Percentiles rank a stretch among this genome's conserved stretches.
These are phyloP conservation scores for Pontoporia blainvillei DNA, from an alignment of 2,113 vertebrate species.

Conservation along the genomic window DNA sequence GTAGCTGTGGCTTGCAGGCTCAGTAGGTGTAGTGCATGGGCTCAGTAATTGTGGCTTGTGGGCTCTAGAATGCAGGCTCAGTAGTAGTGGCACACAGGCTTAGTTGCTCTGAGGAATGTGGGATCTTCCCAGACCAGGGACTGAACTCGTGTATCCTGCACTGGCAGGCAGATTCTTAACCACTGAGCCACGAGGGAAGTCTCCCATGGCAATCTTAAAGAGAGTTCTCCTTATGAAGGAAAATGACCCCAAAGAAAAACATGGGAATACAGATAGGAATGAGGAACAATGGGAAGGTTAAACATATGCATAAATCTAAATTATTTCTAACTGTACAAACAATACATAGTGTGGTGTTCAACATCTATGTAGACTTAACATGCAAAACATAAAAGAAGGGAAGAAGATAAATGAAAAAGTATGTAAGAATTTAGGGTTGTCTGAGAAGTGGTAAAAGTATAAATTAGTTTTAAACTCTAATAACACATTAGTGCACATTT, in stretches of 20 bases:
- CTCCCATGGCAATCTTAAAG: neutral
- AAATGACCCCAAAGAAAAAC: neutral
- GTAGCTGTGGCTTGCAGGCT: too few species aligned
- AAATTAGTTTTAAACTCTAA: neutral
- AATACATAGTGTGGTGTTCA: neutral
- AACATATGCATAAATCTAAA: neutral
- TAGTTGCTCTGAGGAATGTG: too few species aligned
- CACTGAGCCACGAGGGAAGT: too few species aligned
- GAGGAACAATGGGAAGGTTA: neutral
- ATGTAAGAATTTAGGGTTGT: neutral
- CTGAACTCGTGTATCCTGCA: too few species aligned
- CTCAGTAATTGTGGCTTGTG: too few species aligned
- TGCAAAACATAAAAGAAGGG: neutral
- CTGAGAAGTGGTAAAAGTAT: neutral
- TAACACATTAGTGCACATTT: neutral
- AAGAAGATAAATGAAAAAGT: neutral
- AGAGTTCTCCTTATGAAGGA: neutral
- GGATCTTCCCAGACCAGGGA: too few species aligned
- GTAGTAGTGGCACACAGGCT: too few species aligned
- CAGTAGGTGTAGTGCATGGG: too few species aligned
- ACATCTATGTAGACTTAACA: neutral
- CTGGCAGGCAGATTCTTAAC: too few species aligned
- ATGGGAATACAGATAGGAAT: neutral
- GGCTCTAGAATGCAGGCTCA: too few species aligned
- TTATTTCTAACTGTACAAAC: neutral